These are phyloP conservation scores for Pseudomyrmex pallidus DNA, from an alignment of 1,140 invertebrate genomes.

Conservation along the genomic window DNA sequence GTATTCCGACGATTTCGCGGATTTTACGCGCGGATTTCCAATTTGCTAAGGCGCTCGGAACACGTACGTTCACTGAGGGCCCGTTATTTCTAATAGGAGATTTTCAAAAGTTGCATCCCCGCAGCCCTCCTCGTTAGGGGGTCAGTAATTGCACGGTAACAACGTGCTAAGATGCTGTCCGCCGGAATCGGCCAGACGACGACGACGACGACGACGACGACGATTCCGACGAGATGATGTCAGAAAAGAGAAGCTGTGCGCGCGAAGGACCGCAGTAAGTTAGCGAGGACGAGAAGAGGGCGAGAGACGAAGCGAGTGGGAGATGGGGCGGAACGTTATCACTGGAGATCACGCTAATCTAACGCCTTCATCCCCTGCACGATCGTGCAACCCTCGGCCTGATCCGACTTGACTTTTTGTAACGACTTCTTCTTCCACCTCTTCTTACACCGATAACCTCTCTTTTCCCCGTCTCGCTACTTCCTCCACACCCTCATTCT, in stretches of 20 bases:
- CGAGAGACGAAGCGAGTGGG: conserved; percentile 47
- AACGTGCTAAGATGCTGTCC: conserved; percentile 77
- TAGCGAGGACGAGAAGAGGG: conserved; percentile 54
- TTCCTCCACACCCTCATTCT: conserved; percentile 33
- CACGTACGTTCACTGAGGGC: conserved; percentile 74
- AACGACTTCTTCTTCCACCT: conserved; percentile 78
- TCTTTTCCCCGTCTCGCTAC: conserved; percentile 8
- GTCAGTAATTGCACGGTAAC: conserved; percentile 79
- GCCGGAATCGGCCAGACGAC: conserved; percentile 19
- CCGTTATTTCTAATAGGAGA: conserved; percentile 84
- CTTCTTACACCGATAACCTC: background rate
- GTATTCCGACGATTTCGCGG: conserved; percentile 32
- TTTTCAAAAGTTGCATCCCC: conserved; percentile 82
- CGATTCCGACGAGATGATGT: conserved; percentile 34
- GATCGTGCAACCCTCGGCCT: conserved; percentile 71
- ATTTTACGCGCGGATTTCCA: conserved; percentile 68
- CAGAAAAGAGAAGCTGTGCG: conserved; percentile 30
- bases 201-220: background rate
- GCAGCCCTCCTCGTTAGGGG: conserved; percentile 74
- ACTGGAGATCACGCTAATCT: conserved; percentile 85
- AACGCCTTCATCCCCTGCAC: conserved; percentile 78
- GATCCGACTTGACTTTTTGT: conserved; percentile 82
- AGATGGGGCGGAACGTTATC: conserved; percentile 79
- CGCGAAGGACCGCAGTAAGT: conserved; percentile 23
- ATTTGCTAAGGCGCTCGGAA: conserved; percentile 74